Conservation (phyloP, 2,113 vertebrate species). For the Recurvirostra avosetta region DNA sequence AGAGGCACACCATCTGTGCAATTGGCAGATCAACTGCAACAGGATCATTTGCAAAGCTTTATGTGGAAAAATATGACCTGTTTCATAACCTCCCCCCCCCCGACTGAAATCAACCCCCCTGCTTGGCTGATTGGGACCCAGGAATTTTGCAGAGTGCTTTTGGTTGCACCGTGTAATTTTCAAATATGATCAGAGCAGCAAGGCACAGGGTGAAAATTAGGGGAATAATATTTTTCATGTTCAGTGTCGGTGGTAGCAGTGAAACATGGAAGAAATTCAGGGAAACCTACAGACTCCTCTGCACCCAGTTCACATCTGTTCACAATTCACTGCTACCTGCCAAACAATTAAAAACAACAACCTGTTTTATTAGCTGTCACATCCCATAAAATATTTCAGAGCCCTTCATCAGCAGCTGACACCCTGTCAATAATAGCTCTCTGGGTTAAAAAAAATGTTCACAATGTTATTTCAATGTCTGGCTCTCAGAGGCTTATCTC, state of each 20-base stretch:
- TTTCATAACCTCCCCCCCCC: background rate
- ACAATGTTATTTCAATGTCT: slow-evolving; percentile 40
- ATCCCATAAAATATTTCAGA: slow-evolving; percentile 54
- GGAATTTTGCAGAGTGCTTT: background rate
- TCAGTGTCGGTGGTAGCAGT: background rate
- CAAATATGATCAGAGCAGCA: background rate
- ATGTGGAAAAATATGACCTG: background rate
- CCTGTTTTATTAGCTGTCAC: slow-evolving; percentile 66
- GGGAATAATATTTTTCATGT: background rate
- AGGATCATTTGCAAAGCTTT: background rate
- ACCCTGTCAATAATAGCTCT: slow-evolving; percentile 40
- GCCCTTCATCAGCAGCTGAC: slow-evolving; percentile 46
- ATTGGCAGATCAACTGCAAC: background rate
- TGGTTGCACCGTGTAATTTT: background rate
- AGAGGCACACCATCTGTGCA: background rate
- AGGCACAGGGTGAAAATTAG: background rate
- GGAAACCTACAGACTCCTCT: background rate
- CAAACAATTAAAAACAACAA: slow-evolving; percentile 63
- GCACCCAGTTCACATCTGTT: slow-evolving; percentile 46
- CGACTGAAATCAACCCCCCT: background rate
- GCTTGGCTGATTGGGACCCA: background rate
- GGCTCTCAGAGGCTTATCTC: slow-evolving; percentile 53
- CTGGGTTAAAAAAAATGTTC: slow-evolving; percentile 11
- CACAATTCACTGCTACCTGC: slow-evolving; percentile 50
- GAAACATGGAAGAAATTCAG: background rate